Evolutionary conservation across 2,113 vertebrate genomes (phyloP).

Genomic region (Gulo gulo): DNA sequence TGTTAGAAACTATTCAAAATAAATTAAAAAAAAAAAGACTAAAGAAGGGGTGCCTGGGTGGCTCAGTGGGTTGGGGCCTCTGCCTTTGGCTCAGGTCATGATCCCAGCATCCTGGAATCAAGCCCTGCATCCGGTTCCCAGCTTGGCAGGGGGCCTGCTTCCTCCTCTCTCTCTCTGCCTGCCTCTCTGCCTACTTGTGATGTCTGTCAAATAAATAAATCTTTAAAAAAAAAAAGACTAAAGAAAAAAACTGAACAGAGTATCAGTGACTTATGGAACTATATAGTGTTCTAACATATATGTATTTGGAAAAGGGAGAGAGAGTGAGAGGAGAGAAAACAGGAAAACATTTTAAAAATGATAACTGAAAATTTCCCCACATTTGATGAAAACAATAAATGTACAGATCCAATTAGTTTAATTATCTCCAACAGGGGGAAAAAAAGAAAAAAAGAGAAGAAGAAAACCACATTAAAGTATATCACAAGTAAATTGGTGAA

Average conservation of each 20-base stretch:
- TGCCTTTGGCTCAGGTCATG: no score
- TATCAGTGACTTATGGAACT: neutral
- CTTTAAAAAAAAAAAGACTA: neutral
- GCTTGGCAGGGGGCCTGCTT: no score
- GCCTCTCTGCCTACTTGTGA: no score
- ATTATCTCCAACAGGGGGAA: neutral
- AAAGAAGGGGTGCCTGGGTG: neutral
- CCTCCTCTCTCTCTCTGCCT: no score
- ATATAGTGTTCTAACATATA: neutral
- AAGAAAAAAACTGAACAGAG: neutral
- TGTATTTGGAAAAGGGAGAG: neutral
- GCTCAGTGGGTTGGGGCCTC: no score
- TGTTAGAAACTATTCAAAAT: neutral
- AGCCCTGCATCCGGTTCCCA: no score
- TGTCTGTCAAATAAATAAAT: no score
- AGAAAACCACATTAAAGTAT: neutral
- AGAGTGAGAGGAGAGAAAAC: neutral
- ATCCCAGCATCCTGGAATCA: accelerated
- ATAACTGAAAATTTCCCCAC: neutral
- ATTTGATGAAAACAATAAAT: neutral
- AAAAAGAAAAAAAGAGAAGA: neutral
- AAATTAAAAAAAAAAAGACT: neutral
- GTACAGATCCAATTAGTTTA: neutral
- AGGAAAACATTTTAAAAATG: neutral
- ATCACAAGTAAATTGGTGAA: neutral